These are phyloP conservation scores for Pagetopsis macropterus DNA, from an alignment of 2,797 vertebrate species.

Conservation along the genomic window DNA sequence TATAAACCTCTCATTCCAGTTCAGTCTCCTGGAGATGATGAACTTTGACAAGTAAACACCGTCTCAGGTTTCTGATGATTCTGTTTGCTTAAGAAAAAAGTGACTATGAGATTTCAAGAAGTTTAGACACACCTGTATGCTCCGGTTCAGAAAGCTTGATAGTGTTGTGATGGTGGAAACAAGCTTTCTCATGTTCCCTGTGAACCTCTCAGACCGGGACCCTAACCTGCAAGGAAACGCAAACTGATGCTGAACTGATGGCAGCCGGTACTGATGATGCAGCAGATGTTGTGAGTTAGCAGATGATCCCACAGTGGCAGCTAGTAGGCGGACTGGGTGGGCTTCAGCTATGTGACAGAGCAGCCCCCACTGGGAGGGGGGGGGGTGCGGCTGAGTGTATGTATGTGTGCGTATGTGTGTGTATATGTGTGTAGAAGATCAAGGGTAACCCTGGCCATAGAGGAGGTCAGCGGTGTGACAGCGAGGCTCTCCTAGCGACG, in stretches of 20 bases:
- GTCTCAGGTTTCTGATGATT: neutral
- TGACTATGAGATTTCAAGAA: neutral
- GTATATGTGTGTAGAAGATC: constrained; percentile 75
- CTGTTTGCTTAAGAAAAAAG: neutral
- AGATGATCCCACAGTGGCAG: constrained; percentile 38
- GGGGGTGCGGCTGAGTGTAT: constrained; percentile 25
- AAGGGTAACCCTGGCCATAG: constrained; percentile 84
- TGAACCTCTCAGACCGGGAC: neutral
- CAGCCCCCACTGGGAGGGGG: constrained; percentile 51
- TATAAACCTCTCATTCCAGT: neutral
- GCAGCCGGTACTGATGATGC: constrained; percentile 41
- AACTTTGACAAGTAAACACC: neutral
- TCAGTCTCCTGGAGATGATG: neutral
- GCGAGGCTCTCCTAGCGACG: constrained; percentile 81
- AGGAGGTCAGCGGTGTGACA: constrained; percentile 84
- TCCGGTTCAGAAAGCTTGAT: neutral
- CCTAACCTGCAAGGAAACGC: neutral
- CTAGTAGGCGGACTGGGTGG: constrained; percentile 71
- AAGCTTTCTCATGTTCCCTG: neutral
- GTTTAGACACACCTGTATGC: neutral
- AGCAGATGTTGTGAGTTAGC: constrained; percentile 67
- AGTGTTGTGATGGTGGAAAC: neutral
- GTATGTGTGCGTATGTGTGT: constrained; percentile 32
- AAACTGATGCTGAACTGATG: constrained; percentile 5
- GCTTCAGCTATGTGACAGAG: constrained; percentile 68